phyloP scores from a whole-genome alignment of 2,797 vertebrate species.

The Thunnus albacares region DNA sequence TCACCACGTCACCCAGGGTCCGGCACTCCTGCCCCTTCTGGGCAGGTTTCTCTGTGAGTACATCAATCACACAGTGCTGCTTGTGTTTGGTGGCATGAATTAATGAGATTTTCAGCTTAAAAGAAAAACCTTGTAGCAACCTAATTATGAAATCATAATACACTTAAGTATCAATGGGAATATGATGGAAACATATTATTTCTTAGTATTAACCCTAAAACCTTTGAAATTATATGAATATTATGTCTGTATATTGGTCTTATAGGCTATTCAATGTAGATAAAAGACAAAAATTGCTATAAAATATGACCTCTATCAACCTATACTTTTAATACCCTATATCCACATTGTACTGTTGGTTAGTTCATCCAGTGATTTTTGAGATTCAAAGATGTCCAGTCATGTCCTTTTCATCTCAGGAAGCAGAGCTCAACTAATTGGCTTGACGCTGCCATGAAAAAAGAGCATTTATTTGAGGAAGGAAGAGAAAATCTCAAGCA shows the following conservation, averaged over 20 bases:
- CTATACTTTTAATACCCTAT: too few relatives aligned
- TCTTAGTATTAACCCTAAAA: not conserved
- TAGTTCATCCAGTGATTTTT: not conserved
- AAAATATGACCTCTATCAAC: not conserved
- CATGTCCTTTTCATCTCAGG: not conserved
- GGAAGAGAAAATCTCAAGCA: constrained; percentile 5
- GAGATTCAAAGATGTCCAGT: not conserved
- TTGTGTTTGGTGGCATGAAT: not conserved
- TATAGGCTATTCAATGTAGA: not conserved
- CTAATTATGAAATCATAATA: not conserved
- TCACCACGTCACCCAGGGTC: constrained; percentile 96
- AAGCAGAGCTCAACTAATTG: not conserved
- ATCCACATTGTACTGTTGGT: too few relatives aligned
- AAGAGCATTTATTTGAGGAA: constrained; percentile 10
- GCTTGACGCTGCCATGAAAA: not conserved
- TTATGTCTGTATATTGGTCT: not conserved
- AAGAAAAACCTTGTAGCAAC: not conserved
- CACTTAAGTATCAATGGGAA: not conserved
- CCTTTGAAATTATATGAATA: not conserved
- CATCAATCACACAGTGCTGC: not conserved
- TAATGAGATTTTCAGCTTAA: not conserved
- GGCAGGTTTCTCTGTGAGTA: constrained; percentile 98
- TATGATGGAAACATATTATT: not conserved
- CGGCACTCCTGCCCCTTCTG: constrained; percentile 98
- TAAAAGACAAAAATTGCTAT: too few relatives aligned